Percentiles rank a stretch among this genome's conserved stretches.
phyloP scores from a whole-genome alignment of 2,797 vertebrate species.

The Agapornis canus region DNA sequence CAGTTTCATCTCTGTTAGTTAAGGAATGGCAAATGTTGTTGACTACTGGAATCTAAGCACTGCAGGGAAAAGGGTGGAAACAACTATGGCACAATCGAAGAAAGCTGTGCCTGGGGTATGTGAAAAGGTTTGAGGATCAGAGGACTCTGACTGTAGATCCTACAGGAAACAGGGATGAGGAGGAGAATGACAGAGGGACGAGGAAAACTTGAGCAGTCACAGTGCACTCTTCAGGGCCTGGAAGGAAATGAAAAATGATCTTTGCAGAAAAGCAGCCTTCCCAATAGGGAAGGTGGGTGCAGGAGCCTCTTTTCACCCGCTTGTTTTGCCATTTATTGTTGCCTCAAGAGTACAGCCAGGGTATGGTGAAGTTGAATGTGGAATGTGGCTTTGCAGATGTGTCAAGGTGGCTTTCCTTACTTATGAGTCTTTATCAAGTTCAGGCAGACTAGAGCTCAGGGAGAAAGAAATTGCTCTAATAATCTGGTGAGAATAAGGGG shows the following conservation, averaged over 20 bases:
- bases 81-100: neutral
- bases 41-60: neutral
- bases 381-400: neutral
- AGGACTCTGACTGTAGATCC: neutral
- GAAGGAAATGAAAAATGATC: neutral
- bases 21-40: neutral
- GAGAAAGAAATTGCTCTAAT: neutral
- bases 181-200: rapidly evolving
- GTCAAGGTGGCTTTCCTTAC: neutral
- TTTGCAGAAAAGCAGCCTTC: neutral
- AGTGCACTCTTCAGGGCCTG: neutral
- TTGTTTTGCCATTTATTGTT: neutral
- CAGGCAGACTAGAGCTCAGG: neutral
- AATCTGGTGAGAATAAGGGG: neutral
- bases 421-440: neutral
- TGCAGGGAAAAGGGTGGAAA: neutral
- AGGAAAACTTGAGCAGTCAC: neutral
- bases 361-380: neutral
- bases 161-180: neutral
- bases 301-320: neutral
- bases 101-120: neutral
- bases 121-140: neutral
- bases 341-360: neutral
- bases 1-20: neutral
- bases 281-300: neutral